Conservation (phyloP, 1,140 invertebrate genomes). For the Odontomachus brunneus region DNA sequence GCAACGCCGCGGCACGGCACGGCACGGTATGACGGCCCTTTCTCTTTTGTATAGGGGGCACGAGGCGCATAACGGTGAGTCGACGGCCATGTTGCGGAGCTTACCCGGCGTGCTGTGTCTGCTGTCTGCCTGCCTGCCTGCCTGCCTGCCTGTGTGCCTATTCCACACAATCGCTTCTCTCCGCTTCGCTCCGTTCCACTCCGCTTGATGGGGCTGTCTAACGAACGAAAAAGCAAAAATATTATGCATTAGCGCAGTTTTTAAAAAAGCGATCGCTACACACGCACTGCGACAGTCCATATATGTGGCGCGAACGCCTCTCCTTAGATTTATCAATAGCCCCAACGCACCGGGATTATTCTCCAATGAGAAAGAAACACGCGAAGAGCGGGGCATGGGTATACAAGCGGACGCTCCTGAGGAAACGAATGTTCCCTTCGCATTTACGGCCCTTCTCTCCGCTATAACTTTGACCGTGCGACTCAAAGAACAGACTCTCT, state of each 20-base stretch:
- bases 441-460: constrained; percentile 46
- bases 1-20: neutral
- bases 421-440: constrained; percentile 42
- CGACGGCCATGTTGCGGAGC: constrained; percentile 77
- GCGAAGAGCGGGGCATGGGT: neutral
- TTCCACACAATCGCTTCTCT: constrained; percentile 61
- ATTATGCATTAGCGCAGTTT: constrained; percentile 4
- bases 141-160: constrained; percentile 76
- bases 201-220: constrained; percentile 40
- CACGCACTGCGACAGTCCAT: neutral
- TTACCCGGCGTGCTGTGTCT: constrained; percentile 58
- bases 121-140: constrained; percentile 71
- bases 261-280: constrained; percentile 22
- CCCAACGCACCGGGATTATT: neutral
- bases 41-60: constrained; percentile 83
- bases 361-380: neutral
- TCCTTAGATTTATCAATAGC: constrained; percentile 36
- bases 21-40: constrained; percentile 56
- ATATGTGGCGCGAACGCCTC: too few relatives aligned
- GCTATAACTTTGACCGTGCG: constrained; percentile 21
- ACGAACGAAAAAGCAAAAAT: constrained; percentile 22
- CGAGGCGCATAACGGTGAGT: constrained; percentile 82
- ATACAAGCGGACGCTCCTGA: constrained; percentile 8
- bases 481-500: constrained; percentile 2
- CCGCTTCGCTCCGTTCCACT: constrained; percentile 37